These are phyloP conservation scores for Drosophila pullipes DNA, from an alignment of 2,888 invertebrate genomes.

Conservation along the genomic window DNA sequence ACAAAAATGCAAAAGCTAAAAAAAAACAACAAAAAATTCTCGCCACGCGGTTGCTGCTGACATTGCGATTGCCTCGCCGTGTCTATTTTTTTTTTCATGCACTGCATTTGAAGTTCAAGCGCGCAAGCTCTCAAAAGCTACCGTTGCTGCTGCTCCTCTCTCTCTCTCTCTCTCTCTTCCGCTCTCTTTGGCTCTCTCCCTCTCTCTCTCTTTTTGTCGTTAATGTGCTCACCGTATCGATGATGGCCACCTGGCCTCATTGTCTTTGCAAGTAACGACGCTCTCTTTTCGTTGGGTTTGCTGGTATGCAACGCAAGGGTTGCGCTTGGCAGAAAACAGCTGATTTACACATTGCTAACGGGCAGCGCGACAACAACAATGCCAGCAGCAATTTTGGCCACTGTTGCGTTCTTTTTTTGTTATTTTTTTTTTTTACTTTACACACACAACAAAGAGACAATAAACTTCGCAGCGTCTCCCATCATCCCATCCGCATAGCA, in stretches of 20 bases:
- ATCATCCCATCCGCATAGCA: constrained; percentile 40
- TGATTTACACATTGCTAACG: constrained; percentile 56
- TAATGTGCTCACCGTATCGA: constrained; percentile 11
- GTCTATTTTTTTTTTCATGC: constrained; percentile 44
- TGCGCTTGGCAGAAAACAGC: constrained; percentile 54
- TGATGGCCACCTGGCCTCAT: constrained; percentile 45
- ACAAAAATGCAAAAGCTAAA: constrained; percentile 37
- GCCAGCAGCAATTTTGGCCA: constrained; percentile 40
- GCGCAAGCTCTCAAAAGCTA: constrained; percentile 58
- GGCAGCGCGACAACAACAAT: constrained; percentile 4
- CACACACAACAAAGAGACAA: constrained; percentile 10
- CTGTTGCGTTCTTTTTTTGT: constrained; percentile 19
- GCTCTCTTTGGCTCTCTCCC: constrained; percentile 6
- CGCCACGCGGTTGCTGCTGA: constrained; percentile 60
- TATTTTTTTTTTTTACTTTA: background rate
- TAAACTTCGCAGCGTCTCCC: constrained; percentile 28
- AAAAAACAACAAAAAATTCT: constrained; percentile 38
- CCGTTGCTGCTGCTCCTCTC: constrained; percentile 9
- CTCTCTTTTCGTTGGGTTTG: constrained; percentile 27
- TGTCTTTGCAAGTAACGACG: constrained; percentile 18
- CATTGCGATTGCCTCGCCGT: constrained; percentile 54
- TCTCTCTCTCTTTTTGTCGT: constrained; percentile 15
- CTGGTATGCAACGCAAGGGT: constrained; percentile 57
- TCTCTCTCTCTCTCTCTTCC: constrained; percentile 15
- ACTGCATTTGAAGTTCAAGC: constrained; percentile 78